Base-by-base conservation (phyloP, 2,797 vertebrate species). In the Peromyscus eremicus region DNA sequence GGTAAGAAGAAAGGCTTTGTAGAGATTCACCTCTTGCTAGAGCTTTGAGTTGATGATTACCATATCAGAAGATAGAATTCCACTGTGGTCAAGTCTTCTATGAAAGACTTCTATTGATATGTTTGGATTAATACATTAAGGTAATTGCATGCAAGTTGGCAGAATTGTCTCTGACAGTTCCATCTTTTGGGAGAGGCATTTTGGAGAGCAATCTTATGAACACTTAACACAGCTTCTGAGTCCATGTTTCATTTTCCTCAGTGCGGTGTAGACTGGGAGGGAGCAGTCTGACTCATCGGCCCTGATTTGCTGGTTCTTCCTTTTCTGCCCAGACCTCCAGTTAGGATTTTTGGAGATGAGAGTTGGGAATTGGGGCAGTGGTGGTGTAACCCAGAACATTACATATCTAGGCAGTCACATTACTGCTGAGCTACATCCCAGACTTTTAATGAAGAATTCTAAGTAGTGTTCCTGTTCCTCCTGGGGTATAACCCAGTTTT, bases 21-120 rank as follows among this genome's bases (percentile, higher is more conserved):
- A 77, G 88, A 94, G 34, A 37, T 94, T 85, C 96, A 34, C 46
- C 64, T 52, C 85, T 94, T 87, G 49, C 23, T 81, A 57, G n/a
- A 89, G 62, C 89, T 73, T 95, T 95, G 89, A 95, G 46, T 94
- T 86, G 91, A 89, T 94, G 55, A 83, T 46, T 70, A 27, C 84
- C 77, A 46, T 82, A 82, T 64, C 49, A 94, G 84, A 80, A 92
- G 76, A 87, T 83, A 34, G 27, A 76, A 90, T 94, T 96, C 73
- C 82, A 83, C 37, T 60, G 52, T 60, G 55, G 49, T 80, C 49
- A n/a, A 34, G 19, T 52, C 52, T 12, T 79, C 76, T 77, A 9
- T 77, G 46, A 43, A 75, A 75, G 57, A 60, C 21, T 73, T 95
- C 70, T 88, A 19, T 79, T 79, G 37, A 75, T 62, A 25, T 34